These are phyloP conservation scores for Machaerirhynchus nigripectus DNA, from an alignment of 2,113 vertebrate genomes.

Conservation along the genomic window DNA sequence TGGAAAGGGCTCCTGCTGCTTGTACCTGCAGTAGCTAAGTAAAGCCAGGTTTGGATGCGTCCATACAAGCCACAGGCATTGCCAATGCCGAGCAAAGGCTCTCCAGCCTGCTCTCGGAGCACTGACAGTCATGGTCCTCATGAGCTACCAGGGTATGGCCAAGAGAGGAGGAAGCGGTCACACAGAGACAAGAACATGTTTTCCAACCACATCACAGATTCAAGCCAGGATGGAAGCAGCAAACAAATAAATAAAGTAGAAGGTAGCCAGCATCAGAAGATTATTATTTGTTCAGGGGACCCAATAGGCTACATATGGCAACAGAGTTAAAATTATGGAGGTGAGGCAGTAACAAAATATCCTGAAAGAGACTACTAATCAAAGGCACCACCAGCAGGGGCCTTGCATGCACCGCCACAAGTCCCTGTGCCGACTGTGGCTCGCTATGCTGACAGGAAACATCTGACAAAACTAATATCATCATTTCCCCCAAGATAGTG, in stretches of 20 bases:
- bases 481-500: background rate
- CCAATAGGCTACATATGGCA: background rate
- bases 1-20: background rate
- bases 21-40: background rate
- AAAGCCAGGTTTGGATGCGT: background rate
- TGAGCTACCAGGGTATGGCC: rapidly evolving
- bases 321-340: background rate
- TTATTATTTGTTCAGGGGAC: background rate
- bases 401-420: background rate
- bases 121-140: background rate
- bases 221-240: background rate
- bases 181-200: background rate
- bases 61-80: background rate
- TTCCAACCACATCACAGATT: background rate
- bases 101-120: background rate
- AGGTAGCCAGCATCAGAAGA: background rate
- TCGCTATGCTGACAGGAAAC: background rate
- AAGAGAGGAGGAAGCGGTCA: background rate
- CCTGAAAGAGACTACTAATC: background rate
- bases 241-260: background rate
- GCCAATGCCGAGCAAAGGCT: background rate
- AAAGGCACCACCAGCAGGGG: background rate
- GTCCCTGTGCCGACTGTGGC: background rate
- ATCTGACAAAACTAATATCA: background rate
- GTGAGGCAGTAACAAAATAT: background rate